phyloP scores from a whole-genome alignment of 2,113 vertebrate species.

The Tauraco erythrolophus region DNA sequence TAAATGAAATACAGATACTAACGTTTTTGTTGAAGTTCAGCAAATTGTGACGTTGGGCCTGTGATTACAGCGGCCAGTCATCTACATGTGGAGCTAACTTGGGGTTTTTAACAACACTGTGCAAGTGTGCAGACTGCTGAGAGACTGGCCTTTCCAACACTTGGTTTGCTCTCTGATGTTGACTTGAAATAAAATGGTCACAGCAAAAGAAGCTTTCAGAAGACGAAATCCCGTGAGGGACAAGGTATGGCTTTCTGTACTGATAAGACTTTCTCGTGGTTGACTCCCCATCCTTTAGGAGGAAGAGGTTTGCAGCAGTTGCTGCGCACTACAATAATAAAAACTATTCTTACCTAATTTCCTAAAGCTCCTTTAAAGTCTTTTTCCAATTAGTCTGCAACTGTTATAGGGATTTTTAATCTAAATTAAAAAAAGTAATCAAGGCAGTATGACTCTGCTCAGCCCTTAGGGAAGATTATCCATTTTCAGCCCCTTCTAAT shows the following conservation, averaged over 20 bases:
- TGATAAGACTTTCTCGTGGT: neutral
- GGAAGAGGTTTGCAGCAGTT: conserved; percentile 1
- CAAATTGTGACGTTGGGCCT: neutral
- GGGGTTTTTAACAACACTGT: neutral
- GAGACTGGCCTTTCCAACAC: neutral
- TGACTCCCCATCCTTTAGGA: neutral
- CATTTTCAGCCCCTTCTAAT: conserved; percentile 50
- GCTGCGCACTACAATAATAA: neutral
- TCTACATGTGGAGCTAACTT: neutral
- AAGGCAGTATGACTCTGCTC: conserved; percentile 55
- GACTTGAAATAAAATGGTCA: neutral
- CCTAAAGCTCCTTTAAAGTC: conserved; percentile 50
- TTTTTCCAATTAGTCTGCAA: conserved; percentile 63
- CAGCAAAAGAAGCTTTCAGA: conserved; percentile 1
- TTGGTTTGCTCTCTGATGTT: neutral
- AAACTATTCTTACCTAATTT: conserved; percentile 68
- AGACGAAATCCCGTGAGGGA: neutral
- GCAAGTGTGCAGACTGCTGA: neutral
- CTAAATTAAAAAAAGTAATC: conserved; percentile 66
- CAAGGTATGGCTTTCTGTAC: neutral
- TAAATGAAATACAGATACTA: neutral
- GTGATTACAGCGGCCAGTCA: neutral
- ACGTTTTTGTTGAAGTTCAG: neutral
- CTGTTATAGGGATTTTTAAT: conserved; percentile 59
- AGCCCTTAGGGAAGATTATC: conserved; percentile 56